Conservation (phyloP, 2,797 vertebrate species). For the Pseudomugil tenellus region DNA sequence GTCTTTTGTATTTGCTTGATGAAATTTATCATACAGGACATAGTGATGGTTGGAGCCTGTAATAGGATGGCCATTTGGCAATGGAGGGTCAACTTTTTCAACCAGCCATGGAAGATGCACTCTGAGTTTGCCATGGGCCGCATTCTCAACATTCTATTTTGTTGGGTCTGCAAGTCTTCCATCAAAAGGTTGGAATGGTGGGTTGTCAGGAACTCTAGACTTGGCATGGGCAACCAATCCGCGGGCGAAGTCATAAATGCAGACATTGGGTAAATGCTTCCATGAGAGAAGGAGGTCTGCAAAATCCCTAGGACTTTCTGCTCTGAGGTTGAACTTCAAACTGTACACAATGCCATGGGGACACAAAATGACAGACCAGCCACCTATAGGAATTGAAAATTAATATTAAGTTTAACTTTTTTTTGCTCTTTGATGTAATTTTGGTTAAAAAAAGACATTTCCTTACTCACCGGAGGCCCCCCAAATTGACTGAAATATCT, state of each 20-base stretch:
- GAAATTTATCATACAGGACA: constrained; percentile 1
- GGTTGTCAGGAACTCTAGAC: not conserved
- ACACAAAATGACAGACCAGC: not conserved
- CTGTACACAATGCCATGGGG: not conserved
- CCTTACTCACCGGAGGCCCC: not conserved
- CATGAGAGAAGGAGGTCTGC: not conserved
- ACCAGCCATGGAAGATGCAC: no score
- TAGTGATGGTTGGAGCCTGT: not conserved
- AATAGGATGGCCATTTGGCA: not conserved
- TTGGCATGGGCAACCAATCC: not conserved
- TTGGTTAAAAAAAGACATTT: not conserved
- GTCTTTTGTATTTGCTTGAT: not conserved
- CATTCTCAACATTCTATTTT: no score
- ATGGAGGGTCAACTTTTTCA: no score
- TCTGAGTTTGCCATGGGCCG: no score
- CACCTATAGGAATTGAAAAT: not conserved
- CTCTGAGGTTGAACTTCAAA: constrained; percentile 6
- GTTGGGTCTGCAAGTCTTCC: no score
- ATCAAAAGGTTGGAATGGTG: no score
- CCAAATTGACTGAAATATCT: not conserved
- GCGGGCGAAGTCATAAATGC: not conserved
- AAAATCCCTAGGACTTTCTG: constrained; percentile 6
- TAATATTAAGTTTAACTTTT: not conserved
- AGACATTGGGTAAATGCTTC: constrained; percentile 1
- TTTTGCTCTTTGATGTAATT: not conserved